phyloP scores from a whole-genome alignment of 2,888 invertebrate genomes.

The Drosophila tanythrix region DNA sequence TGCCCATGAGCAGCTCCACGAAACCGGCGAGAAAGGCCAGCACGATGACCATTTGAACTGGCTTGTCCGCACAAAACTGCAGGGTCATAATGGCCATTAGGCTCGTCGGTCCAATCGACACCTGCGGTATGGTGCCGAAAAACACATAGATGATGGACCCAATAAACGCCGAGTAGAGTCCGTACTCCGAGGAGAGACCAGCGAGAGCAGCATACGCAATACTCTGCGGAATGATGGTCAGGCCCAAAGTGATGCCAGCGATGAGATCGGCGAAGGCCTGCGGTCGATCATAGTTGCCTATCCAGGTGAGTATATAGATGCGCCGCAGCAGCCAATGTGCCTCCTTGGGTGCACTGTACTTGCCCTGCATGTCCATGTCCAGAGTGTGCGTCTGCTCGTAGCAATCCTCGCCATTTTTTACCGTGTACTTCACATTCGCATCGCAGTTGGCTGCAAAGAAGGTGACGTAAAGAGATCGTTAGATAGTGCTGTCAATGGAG shows the following conservation, averaged over 20 bases:
- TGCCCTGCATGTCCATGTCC: constrained; percentile 66
- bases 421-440: constrained; percentile 60
- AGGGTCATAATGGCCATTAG: constrained; percentile 94
- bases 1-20: constrained; percentile 91
- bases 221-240: constrained; percentile 97
- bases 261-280: constrained; percentile 92
- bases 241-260: constrained; percentile 94
- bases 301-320: constrained; percentile 88
- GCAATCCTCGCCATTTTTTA: constrained; percentile 59
- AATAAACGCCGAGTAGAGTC: constrained; percentile 95
- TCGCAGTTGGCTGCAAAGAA: constrained; percentile 62
- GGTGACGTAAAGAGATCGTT: background rate
- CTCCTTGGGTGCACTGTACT: constrained; percentile 69
- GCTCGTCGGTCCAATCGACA: constrained; percentile 96
- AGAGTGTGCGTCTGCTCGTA: constrained; percentile 51
- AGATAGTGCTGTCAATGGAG: too few relatives aligned
- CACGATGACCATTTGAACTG: constrained; percentile 90
- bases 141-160: constrained; percentile 94
- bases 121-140: constrained; percentile 94
- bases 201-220: constrained; percentile 95
- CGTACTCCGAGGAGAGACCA: constrained; percentile 94
- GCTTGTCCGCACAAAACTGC: constrained; percentile 89
- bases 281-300: constrained; percentile 88
- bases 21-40: constrained; percentile 92
- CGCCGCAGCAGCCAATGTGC: constrained; percentile 81